Percentiles rank a stretch among this genome's conserved stretches.
Conservation (phyloP, 2,797 vertebrate genomes). For the Halcyon leucocephala region DNA sequence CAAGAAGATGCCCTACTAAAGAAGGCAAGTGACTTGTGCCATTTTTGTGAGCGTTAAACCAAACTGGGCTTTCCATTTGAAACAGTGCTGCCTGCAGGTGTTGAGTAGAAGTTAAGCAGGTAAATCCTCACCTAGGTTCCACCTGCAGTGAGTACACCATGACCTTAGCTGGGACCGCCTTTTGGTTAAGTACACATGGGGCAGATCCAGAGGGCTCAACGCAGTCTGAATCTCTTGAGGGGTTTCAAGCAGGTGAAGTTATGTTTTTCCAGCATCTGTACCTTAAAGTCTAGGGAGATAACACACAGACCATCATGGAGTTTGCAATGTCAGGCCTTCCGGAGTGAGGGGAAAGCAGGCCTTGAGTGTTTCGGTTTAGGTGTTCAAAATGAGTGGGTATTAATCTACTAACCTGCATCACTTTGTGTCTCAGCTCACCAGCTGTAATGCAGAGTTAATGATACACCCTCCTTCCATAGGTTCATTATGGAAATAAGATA, state of each 20-base stretch:
- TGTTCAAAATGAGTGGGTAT: conserved; percentile 21
- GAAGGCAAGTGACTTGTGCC: not conserved
- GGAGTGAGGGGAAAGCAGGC: not conserved
- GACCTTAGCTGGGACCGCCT: not conserved
- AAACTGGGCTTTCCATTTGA: not conserved
- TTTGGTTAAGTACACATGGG: not conserved
- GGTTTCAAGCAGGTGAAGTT: not conserved
- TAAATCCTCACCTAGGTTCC: not conserved
- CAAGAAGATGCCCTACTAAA: not conserved
- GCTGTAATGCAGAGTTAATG: not conserved
- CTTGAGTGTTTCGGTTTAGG: conserved; percentile 6
- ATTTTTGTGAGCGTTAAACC: not conserved
- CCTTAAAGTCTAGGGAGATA: not conserved
- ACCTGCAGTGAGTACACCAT: not conserved
- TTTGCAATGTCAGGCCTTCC: not conserved
- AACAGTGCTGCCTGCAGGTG: not conserved
- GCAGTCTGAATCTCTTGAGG: not conserved
- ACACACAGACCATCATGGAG: not conserved
- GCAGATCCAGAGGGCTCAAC: not conserved
- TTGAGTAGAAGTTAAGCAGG: not conserved
- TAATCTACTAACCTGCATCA: conserved; percentile 23
- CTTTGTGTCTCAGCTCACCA: conserved; percentile 24
- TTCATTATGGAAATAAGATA: conserved; percentile 61
- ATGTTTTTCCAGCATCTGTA: not conserved
- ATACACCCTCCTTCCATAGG: conserved; percentile 5